Conservation (phyloP, 2,797 vertebrate genomes). For the Rhinichthys osculus region DNA sequence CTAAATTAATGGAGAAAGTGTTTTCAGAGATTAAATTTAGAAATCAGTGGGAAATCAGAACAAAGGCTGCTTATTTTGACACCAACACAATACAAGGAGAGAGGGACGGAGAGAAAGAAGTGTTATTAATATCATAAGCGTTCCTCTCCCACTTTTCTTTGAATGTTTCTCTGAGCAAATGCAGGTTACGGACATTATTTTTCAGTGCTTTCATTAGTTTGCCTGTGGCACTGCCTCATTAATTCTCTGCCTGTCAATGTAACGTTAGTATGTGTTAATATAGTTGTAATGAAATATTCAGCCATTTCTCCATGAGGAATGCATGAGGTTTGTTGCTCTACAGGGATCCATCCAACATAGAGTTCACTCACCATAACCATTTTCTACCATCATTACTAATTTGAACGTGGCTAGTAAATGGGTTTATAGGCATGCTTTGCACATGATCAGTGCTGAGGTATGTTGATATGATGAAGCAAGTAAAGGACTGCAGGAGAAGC, state of each 20-base stretch:
- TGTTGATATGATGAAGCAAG: neutral
- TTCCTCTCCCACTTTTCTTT: constrained; percentile 35
- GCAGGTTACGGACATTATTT: constrained; percentile 24
- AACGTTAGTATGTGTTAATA: constrained; percentile 47
- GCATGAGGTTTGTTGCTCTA: constrained; percentile 52
- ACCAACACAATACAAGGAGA: neutral
- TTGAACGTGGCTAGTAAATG: constrained; percentile 5
- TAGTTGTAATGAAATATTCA: constrained; percentile 58
- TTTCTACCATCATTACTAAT: constrained; percentile 14
- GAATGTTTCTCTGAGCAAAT: constrained; percentile 39
- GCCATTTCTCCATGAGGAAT: constrained; percentile 37
- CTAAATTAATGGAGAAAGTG: constrained; percentile 56
- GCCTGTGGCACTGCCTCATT: constrained; percentile 56
- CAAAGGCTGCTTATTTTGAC: constrained; percentile 56
- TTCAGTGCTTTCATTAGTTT: constrained; percentile 40
- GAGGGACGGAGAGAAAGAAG: constrained; percentile 1
- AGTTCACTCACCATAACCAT: neutral
- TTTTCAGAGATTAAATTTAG: constrained; percentile 60
- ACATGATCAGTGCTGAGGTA: constrained; percentile 14
- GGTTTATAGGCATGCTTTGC: constrained; percentile 12
- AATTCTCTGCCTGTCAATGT: constrained; percentile 47
- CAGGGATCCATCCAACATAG: constrained; percentile 44
- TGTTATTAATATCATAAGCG: constrained; percentile 17
- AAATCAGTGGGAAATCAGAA: constrained; percentile 61
- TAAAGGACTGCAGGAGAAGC: neutral